Conservation (phyloP, 2,888 invertebrate species). For the Cecidostiba fungosa region DNA sequence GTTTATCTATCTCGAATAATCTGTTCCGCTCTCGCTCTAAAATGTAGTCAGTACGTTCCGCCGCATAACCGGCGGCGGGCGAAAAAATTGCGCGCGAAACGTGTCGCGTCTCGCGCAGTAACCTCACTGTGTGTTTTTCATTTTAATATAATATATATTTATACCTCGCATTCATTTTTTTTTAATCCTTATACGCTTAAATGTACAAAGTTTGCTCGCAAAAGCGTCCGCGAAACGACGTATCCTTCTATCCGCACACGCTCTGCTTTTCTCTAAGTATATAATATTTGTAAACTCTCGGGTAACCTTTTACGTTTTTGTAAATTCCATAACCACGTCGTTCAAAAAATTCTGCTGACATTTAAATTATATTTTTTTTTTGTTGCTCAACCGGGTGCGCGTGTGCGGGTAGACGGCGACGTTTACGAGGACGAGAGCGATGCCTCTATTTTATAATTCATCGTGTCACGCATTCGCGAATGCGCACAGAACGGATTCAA, state of each 20-base stretch:
- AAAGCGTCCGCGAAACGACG: background rate
- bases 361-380: background rate
- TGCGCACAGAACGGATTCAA: conserved; percentile 48
- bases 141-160: conserved; percentile 15
- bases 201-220: conserved; percentile 48
- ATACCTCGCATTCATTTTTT: conserved; percentile 18
- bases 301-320: conserved; percentile 12
- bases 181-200: conserved; percentile 48
- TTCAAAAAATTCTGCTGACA: conserved; percentile 4
- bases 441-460: conserved; percentile 40
- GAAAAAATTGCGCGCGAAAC: conserved; percentile 48
- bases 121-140: conserved; percentile 15
- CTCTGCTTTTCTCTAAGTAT: background rate
- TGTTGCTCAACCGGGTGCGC: background rate
- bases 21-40: conserved; percentile 59
- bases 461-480: conserved; percentile 49
- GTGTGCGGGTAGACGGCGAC: background rate
- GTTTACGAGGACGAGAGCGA: conserved; percentile 19
- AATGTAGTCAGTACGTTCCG: conserved; percentile 63
- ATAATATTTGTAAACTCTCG: background rate
- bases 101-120: conserved; percentile 30
- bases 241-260: background rate
- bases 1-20: conserved; percentile 34
- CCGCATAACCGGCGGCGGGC: conserved; percentile 52
- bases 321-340: conserved; percentile 17